phyloP scores from a whole-genome alignment of 2,113 vertebrate genomes.

The Mormyrus lacerda region DNA sequence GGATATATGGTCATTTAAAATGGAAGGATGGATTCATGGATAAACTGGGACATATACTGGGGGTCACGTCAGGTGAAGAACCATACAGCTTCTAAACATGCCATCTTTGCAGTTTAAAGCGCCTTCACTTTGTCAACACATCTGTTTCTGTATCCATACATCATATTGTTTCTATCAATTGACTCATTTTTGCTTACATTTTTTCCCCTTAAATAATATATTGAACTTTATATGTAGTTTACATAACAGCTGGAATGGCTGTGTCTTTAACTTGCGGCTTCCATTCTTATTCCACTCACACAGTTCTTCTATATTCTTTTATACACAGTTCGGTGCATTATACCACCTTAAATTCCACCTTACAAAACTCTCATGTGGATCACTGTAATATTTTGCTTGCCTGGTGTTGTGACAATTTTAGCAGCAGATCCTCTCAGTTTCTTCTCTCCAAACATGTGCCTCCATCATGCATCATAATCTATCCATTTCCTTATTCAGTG shows the following conservation, averaged over 20 bases:
- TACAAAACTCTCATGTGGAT: neutral
- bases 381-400: slow-evolving; percentile 55
- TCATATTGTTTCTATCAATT: neutral
- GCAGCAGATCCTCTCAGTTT: slow-evolving; percentile 55
- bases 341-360: neutral
- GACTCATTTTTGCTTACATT: neutral
- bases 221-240: neutral
- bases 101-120: neutral
- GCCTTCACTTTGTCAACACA: neutral
- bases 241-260: neutral
- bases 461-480: slow-evolving; percentile 45
- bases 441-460: slow-evolving; percentile 59
- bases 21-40: neutral
- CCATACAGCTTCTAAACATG: neutral
- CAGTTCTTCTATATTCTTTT: neutral
- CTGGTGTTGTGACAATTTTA: slow-evolving; percentile 74
- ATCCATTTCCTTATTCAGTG: slow-evolving; percentile 69
- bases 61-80: neutral
- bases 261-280: neutral
- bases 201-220: neutral
- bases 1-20: neutral
- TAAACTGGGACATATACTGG: neutral
- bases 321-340: neutral
- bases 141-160: neutral
- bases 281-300: neutral